A percentile compares a stretch with the other conserved stretches of the same genome.
Evolutionary conservation across 2,797 vertebrate genomes (phyloP).

Genomic region (Lithobates sylvaticus): DNA sequence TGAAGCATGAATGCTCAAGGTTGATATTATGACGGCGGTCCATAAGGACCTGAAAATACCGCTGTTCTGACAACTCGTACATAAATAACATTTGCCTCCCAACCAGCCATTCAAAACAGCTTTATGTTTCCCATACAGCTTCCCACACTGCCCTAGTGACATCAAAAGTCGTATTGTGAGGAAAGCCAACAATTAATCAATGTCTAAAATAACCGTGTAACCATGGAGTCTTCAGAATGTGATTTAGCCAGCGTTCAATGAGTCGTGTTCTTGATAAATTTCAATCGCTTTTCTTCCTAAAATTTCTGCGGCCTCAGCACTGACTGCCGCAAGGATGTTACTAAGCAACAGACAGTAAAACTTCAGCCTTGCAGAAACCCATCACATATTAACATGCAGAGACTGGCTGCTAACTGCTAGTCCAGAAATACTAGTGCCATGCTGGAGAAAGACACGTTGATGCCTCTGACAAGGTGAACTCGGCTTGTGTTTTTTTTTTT

Average conservation of each 20-base stretch:
- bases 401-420: neutral
- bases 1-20: too few relatives aligned
- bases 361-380: slow-evolving; percentile 20
- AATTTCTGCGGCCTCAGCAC: slow-evolving; percentile 30
- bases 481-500: neutral
- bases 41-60: neutral
- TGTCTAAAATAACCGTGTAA: slow-evolving; percentile 19
- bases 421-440: slow-evolving; percentile 12
- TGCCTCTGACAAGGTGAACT: neutral
- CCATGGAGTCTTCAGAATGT: slow-evolving; percentile 11
- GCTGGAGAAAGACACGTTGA: neutral
- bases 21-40: too few relatives aligned
- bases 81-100: neutral
- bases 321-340: slow-evolving; percentile 21
- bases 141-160: neutral
- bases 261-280: slow-evolving; percentile 32
- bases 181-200: slow-evolving; percentile 25
- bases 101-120: neutral
- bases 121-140: neutral
- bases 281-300: slow-evolving; percentile 34
- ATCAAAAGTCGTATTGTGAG: neutral
- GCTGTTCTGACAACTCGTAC: neutral
- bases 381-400: slow-evolving; percentile 32
- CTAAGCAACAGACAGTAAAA: slow-evolving; percentile 46
- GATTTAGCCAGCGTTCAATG: slow-evolving; percentile 33